phyloP scores from a whole-genome alignment of 2,888 invertebrate species.

The Melanostoma mellinum region DNA sequence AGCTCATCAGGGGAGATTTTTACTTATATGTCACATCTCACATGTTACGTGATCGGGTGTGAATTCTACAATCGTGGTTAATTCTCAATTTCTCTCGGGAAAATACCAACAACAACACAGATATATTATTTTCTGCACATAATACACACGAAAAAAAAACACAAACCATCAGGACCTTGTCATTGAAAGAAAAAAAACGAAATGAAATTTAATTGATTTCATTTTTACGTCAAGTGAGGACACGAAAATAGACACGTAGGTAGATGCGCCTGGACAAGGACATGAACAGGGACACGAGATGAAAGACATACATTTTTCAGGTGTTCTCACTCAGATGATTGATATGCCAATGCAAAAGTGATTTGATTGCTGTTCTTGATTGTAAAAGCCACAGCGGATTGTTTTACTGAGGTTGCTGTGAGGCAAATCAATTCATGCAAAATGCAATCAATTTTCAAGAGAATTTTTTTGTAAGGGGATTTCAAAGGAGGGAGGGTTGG shows the following conservation, averaged over 20 bases:
- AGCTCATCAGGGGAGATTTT: constrained; percentile 36
- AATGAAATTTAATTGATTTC: constrained; percentile 58
- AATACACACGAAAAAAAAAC: not conserved
- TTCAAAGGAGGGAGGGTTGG: too few relatives aligned
- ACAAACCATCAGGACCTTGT: not conserved
- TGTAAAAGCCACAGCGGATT: constrained; percentile 1
- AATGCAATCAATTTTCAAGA: not conserved
- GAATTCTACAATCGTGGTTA: constrained; percentile 36
- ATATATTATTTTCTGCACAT: not conserved
- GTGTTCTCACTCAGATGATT: constrained; percentile 16
- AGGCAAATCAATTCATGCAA: not conserved
- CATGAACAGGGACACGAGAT: constrained; percentile 21
- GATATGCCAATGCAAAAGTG: constrained; percentile 29
- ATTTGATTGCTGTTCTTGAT: constrained; percentile 29
- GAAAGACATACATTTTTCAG: constrained; percentile 24
- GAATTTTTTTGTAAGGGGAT: not conserved
- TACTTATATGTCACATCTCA: constrained; percentile 20
- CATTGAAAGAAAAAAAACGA: constrained; percentile 16
- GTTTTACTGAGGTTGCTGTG: not conserved
- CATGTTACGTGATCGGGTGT: constrained; percentile 50
- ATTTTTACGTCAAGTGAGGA: constrained; percentile 22
- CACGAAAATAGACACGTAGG: constrained; percentile 3
- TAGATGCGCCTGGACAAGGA: not conserved
- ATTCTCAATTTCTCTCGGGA: constrained; percentile 38
- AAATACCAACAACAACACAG: constrained; percentile 16